Base-by-base conservation (phyloP, 2,797 vertebrate species). In the Rhyacichthys aspro region DNA sequence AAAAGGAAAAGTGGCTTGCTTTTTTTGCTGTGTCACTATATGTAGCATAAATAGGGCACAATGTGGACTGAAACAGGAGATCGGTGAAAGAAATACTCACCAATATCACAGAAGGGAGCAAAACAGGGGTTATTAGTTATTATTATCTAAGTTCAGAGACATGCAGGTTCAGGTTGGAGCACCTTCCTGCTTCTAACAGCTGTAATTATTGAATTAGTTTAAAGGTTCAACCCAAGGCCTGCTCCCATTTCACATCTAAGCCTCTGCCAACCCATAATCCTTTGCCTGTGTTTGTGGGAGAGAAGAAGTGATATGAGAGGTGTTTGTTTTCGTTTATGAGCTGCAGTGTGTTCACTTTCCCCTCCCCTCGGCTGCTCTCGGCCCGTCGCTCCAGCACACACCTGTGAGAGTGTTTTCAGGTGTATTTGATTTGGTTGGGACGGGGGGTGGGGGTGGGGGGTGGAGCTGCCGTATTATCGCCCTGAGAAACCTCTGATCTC, bases 191-290 rank as follows among this genome's bases (percentile, higher is more conserved):
- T 61, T 48, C 63, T 28, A 79, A 94, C 88, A 93, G 93, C 94
- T 93, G 92, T 93, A 97, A 98, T 98, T 96, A 97, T 91, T 96
- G 94, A 96, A 98, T 96, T 96, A 96, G 93, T 87, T 93, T 93
- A 86, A 92, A 96, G 96, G 95, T 96, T 98, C 94, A 96, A 90
- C 91, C 92, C 79, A 77, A 90, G 94, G 70, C 79, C 82, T 83
- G 89, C 94, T 97, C 94, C 80, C 87, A 94, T 98, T 97, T 96
- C 96, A 91, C 91, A 92, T 94, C 90, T 88, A 91, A 94, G 91
- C 91, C 92, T 91, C 93, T 91, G 90, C 89, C 92, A 93, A 95
- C 93, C 92, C 80, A 84, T 96, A 97, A 98, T 96, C 95, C 94
- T 84, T 55, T 74, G 62, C 83, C 74, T 78, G 67, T 46, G 86